phyloP scores from a whole-genome alignment of 2,888 invertebrate genomes.

The Exephanes ischioxanthus region DNA sequence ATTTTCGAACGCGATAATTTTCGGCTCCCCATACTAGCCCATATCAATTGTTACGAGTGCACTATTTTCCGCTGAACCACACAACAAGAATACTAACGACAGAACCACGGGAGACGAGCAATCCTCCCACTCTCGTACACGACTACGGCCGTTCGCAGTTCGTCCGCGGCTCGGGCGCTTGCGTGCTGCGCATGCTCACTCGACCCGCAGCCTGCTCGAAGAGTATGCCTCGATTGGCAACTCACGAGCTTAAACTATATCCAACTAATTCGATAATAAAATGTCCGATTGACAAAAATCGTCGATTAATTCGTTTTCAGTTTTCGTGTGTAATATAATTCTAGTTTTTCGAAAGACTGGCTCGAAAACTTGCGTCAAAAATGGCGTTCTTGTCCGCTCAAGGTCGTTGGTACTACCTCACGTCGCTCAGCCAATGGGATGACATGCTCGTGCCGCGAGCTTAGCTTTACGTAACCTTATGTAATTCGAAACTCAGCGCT shows the following conservation, averaged over 20 bases:
- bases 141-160: constrained; percentile 7
- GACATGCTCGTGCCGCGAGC: constrained; percentile 14
- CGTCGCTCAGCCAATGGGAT: constrained; percentile 13
- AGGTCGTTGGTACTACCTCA: constrained; percentile 54
- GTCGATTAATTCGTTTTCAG: background rate
- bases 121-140: background rate
- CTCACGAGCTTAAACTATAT: background rate
- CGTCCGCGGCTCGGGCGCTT: background rate
- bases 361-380: constrained; percentile 17
- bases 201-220: background rate
- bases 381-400: constrained; percentile 56
- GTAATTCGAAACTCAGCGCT: constrained; percentile 54
- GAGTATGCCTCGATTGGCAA: background rate
- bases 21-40: constrained; percentile 27
- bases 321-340: background rate
- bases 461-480: constrained; percentile 57
- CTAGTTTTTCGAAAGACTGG: background rate
- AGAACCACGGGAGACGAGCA: background rate
- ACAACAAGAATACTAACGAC: constrained; percentile 3
- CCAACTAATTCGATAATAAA: background rate
- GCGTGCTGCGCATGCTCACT: background rate
- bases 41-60: background rate
- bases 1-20: background rate
- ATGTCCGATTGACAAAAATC: background rate
- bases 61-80: constrained; percentile 8